Base-by-base conservation (phyloP, 2,888 invertebrate species). In the Idaea aversata region DNA sequence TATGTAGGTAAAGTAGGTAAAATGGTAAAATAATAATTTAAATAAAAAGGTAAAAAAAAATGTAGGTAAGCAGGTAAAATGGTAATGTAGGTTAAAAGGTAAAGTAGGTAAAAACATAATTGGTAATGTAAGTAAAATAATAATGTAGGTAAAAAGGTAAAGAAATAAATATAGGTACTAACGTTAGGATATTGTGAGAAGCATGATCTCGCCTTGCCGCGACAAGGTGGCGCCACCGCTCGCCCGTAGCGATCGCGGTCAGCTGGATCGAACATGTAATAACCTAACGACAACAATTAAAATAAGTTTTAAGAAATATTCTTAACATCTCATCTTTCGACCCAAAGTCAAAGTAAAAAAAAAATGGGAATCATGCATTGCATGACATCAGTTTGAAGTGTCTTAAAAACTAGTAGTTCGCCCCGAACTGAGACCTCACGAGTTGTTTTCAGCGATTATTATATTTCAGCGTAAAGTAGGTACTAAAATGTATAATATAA, bases 201-300 rank as follows among this genome's bases (percentile, higher is more conserved):
- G 79, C 91, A 91, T 0, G 89, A 87, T 0, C 91, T 69, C 0
- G 87, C 91, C 0, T 77, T 75, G 0, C 91, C 92, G 0, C 67
- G n/a, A 65, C 91, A 92, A 0, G 91, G 88, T 0, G 91, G 90
- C 1, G 91, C 86, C 63, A 91, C 89, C 0, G 89, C 90, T 5
- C 91, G 86, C 0, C 94, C 94, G 70, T 90, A 88, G 7, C 93
- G 83, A 77, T 95, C 93, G 0, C 94, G 82, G 68, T 94, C 93
- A 61, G 91, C 91, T 0, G 95, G 94, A 77, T 95, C 95, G 75
- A 95, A 94, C 83, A 95, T 85, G 82, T 94, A 95, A 80, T 88
- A 95, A 0, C 91, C 93, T 75, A 92, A 80, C 35, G 81, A 83
- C 4, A 15, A 4, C 13, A 15, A 34, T n/a, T 1, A 57, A 57